Evolutionary conservation across 2,113 vertebrate species (phyloP).

Genomic region (Hippoglossus stenolepis): DNA sequence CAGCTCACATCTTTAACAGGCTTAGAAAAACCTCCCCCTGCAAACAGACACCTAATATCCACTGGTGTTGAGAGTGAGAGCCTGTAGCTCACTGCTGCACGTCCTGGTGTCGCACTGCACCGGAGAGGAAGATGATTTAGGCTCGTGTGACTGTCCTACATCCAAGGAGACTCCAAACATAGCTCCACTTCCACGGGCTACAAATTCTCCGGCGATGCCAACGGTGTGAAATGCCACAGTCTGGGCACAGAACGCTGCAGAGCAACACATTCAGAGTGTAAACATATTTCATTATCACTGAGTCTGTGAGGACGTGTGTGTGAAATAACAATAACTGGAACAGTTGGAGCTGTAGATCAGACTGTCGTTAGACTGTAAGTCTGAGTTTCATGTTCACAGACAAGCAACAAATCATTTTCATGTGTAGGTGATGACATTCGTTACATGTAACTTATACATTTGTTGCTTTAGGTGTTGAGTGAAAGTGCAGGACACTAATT

Average conservation of each 20-base stretch:
- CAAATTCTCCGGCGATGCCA: background rate
- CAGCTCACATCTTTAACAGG: slow-evolving; percentile 13
- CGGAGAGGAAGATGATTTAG: slow-evolving; percentile 2
- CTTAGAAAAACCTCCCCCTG: background rate
- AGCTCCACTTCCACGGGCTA: slow-evolving; percentile 11
- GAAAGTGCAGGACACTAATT: too few relatives aligned
- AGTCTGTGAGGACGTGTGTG: slow-evolving; percentile 1
- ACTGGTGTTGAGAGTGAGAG: background rate
- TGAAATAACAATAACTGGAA: background rate
- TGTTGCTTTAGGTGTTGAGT: too few relatives aligned
- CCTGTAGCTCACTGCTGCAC: too few relatives aligned
- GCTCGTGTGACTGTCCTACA: slow-evolving; percentile 31
- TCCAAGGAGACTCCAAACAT: slow-evolving; percentile 41
- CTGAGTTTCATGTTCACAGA: too few relatives aligned
- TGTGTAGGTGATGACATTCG: too few relatives aligned
- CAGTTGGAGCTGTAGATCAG: background rate
- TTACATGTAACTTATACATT: too few relatives aligned
- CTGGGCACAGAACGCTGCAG: background rate
- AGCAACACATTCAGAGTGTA: background rate
- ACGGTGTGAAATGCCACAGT: slow-evolving; percentile 20
- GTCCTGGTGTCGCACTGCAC: background rate
- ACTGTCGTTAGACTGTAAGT: background rate
- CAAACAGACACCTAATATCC: background rate
- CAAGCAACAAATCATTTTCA: too few relatives aligned
- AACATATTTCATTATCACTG: slow-evolving; percentile 15